Base-by-base conservation (phyloP, 2,888 invertebrate genomes). In the Autographa pulchrina region DNA sequence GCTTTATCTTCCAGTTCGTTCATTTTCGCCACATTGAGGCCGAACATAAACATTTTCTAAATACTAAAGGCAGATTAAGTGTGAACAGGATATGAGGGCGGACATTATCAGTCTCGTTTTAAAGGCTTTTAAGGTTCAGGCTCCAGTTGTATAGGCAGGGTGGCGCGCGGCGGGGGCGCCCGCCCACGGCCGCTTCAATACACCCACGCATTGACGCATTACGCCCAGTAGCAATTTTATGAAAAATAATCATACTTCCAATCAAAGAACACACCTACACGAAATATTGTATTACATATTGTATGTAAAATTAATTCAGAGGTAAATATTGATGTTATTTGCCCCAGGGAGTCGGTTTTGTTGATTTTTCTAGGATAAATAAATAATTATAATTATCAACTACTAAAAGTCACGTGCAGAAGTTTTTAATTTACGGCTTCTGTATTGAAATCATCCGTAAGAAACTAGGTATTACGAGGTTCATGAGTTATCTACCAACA, bases 191-290 rank as follows among this genome's bases (percentile, higher is more conserved):
- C 52, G 71, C 72, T 77, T n/a, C 72, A 70, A 65, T 69, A 67
- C 80, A 86, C 90, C 91, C 88, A 90, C 90, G 87, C 88, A 84
- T 56, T 89, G 88, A 88, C 89, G 87, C 75, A 83, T 64, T 52
- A 73, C 68, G 65, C 76, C 73, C 68, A 65, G 58, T 41, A 70
- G 62, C 66, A 65, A 76, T 72, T 76, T 74, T 66, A 79, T 76
- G 75, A 81, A 82, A 84, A 81, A 72, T 67, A 62, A 74, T 80
- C 61, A 65, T 67, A 73, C 38, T 60, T 54, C 62, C 62, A 73
- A 64, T 66, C 59, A 48, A 62, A 25, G 54, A 48, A 32, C 48
- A 81, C 74, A 80, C 82, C 68, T 72, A 82, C 75, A 32, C 18
- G 16, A 48, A 62, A 31, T 60, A 43, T 38, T 64, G 59, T n/a